Conservation (phyloP, 2,888 invertebrate species). For the Campaea margaritaria region DNA sequence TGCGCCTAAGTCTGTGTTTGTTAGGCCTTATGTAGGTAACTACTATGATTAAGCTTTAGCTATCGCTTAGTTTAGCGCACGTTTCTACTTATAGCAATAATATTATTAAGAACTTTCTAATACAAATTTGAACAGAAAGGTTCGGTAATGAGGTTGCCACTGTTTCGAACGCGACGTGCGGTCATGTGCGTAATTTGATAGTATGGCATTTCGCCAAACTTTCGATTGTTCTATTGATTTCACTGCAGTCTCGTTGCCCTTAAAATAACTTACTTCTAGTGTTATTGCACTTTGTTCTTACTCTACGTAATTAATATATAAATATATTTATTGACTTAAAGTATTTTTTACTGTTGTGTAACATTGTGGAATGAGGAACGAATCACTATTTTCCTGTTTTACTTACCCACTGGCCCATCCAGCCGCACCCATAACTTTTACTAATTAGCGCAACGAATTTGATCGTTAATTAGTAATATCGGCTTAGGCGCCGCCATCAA, state of each 20-base stretch:
- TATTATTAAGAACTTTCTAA: too few relatives aligned
- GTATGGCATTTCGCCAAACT: neutral
- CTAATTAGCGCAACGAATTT: conserved; percentile 38
- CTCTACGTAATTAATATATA: too few relatives aligned
- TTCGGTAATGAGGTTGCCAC: neutral
- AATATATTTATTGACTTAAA: too few relatives aligned
- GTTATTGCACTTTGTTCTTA: too few relatives aligned
- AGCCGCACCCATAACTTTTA: conserved; percentile 19
- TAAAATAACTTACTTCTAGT: too few relatives aligned
- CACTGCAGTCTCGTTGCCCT: neutral
- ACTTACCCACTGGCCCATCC: neutral
- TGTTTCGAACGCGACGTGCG: neutral
- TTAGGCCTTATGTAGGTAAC: too few relatives aligned
- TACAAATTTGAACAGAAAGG: neutral
- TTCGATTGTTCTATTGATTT: neutral
- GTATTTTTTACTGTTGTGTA: too few relatives aligned
- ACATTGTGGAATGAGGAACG: neutral
- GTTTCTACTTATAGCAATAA: too few relatives aligned
- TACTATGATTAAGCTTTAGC: too few relatives aligned
- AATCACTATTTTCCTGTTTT: neutral
- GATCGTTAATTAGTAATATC: conserved; percentile 40
- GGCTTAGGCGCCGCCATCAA: conserved; percentile 34
- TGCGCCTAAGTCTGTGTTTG: too few relatives aligned
- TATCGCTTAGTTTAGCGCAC: too few relatives aligned
- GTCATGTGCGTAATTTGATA: neutral